Base-by-base conservation (phyloP, 2,888 invertebrate genomes). In the Ferrisia virgata region DNA sequence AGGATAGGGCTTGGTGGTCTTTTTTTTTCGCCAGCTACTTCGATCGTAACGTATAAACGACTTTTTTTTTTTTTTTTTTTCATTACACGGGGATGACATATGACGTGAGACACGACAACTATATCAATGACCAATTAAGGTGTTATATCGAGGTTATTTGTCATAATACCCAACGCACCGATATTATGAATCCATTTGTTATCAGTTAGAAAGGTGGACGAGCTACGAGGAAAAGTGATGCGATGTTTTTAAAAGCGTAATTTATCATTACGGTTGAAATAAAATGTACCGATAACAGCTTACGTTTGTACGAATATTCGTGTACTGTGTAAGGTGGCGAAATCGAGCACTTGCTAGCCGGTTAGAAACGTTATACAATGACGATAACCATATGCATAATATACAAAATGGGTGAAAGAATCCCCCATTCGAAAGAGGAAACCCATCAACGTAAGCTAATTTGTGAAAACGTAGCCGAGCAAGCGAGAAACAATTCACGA, bases 61-160 rank as follows among this genome's bases (percentile, higher is more conserved):
- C 3, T 69, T 69, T 69, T 69, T 11, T 6, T 2, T 11, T 3
- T 69, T 69, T n/a, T n/a, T 78, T 76, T 78, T 78, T 78, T 76
- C n/a, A 3, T 47, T 9, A 8, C 5, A 36, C 36, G 36, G 8
- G 36, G 53, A 18, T 9, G 22, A 28, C 8, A 64, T 28, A 64
- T 64, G 13, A 64, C 64, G 64, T 31, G 28, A 31, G 64, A 13
- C 64, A 64, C 64, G 64, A 64, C 28, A 58, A 28, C 13, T 18
- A 2, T 18, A 53, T 28, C 15, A 5, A 3, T 13, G 28, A 13
- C 0, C 28, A 64, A 28, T 64, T 25, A 31, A 64, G 64, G 28
- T 64, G 28, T 36, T 76, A 36, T 76, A 76, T 76, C 31, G 69
- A 33, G 31, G 69, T 69, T 31, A 69, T 69, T 69, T 69, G 69